Conservation (phyloP, 2,797 vertebrate genomes). For the Gastrophryne carolinensis region DNA sequence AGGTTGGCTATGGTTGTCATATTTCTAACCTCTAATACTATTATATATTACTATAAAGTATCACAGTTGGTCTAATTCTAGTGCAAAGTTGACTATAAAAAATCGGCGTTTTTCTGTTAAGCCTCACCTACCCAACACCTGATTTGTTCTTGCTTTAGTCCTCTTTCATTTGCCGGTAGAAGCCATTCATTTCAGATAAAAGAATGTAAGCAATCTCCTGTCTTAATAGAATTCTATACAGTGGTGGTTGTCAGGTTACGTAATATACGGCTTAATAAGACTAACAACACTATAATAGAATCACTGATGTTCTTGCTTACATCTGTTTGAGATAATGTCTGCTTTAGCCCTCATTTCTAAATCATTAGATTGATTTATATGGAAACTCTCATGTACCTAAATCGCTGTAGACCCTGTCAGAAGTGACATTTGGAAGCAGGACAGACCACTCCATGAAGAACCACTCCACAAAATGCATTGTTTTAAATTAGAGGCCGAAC, state of each 20-base stretch:
- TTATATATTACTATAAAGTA: too few species aligned
- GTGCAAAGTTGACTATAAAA: too few species aligned
- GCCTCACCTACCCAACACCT: too few species aligned
- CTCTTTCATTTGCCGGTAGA: neutral
- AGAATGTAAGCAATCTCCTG: neutral
- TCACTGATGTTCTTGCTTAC: neutral
- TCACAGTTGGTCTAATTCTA: too few species aligned
- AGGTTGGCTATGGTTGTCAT: too few species aligned
- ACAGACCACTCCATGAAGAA: neutral
- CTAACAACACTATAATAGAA: constrained; percentile 3
- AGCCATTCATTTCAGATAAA: neutral
- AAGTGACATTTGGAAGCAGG: neutral
- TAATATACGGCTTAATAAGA: constrained; percentile 1
- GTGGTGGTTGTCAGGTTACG: neutral
- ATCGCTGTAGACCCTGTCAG: neutral
- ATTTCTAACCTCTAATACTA: too few species aligned
- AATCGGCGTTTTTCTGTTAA: too few species aligned
- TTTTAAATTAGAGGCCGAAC: too few species aligned
- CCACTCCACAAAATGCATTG: neutral
- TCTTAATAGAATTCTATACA: constrained; percentile 1
- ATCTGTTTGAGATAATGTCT: constrained; percentile 18
- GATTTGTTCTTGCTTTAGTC: neutral
- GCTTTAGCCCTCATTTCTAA: constrained; percentile 3
- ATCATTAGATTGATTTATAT: constrained; percentile 33
- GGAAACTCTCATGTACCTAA: neutral